Evolutionary conservation across 1,140 invertebrate species (phyloP), one percentile per base, ranked within the genome.

Genomic region (Teleopsis dalmanni): DNA sequence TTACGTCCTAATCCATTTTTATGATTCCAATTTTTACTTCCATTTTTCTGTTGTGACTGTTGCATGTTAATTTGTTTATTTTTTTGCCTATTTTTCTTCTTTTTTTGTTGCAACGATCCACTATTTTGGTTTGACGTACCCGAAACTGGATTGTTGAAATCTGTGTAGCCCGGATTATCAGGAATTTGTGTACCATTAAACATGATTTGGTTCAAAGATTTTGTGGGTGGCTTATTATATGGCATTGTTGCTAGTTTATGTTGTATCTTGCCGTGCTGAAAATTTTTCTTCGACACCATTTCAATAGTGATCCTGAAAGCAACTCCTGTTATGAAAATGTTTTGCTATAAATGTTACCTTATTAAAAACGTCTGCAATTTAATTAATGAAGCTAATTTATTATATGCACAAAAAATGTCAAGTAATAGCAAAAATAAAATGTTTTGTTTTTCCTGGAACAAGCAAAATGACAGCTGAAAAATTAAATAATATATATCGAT

Each of bases 111-210:
- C 52, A 41, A 51, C 51, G 31, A 34, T 14, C 11, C 48, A 18
- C 3, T 19, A 4, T 14, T 33, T 23, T 10, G 16, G 4, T 22
- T 22, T 9, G 19, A 21, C 4, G 16, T 18, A 3, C 11, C 33
- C 11, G 27, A 16, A 19, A 42, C 42, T 11, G 48, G 45, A 10
- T 54, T 55, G 48, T 65, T 70, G 11, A 70, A 70, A 51, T 70
- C 67, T 18, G 68, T 57, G 43, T 70, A 70, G 6, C 70, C 62
- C 3, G 66, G 59, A 56, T 70, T 68, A 44, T 62, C 60, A n/a
- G 64, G 67, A 50, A 70, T 70, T 42, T 70, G 67, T 50, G 58
- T 58, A 27, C 62, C 45, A 43, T 52, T 52, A 25, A 52, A 52
- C 50, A 52, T 52, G 19, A 40, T 38, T 8, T 43, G 36, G 37